Base-by-base conservation (phyloP, 2,888 invertebrate species). In the Hyalella azteca region DNA sequence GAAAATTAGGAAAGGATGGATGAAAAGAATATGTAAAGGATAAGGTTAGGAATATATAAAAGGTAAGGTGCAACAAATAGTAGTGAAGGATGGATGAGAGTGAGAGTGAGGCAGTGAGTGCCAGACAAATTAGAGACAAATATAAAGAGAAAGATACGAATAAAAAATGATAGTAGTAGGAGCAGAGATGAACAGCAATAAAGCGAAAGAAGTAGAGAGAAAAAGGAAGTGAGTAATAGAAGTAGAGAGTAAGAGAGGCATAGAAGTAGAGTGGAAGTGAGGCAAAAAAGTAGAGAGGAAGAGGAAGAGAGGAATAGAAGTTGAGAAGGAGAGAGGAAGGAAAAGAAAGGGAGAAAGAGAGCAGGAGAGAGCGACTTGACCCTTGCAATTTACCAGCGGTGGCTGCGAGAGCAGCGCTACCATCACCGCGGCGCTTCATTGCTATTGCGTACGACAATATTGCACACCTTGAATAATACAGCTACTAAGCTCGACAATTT, bases 361-460 rank as follows among this genome's bases (percentile, higher is more conserved):
- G 40, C 3, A 26, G 36, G 77, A n/a, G 59, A 59, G 78, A 40
- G 78, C 36, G 32, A 22, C 29, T 26, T 75, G 75, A 45, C 45
- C 45, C 45, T 29, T 45, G 29, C 22, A 22, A 45, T 41, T 39
- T 41, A 48, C 22, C 54, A n/a, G 40, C n/a, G 54, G 3, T 50
- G 40, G 40, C n/a, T 36, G 19, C 11, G 77, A n/a, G 32, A 15
- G 48, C 29, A 26, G 26, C 36, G 54, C 19, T 15, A 29, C 26
- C 29, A 26, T 22, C 54, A 54, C 26, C 2, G 54, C 54, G 29
- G 54, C 54, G 0, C 54, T 26, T n/a, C n/a, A n/a, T n/a, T n/a
- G n/a, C n/a, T n/a, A n/a, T n/a, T n/a, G n/a, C n/a, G n/a, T n/a
- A n/a, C n/a, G n/a, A n/a, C n/a, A n/a, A n/a, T n/a, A n/a, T n/a